Conservation (phyloP, 1,140 invertebrate genomes). For the Caerostris darwini region DNA sequence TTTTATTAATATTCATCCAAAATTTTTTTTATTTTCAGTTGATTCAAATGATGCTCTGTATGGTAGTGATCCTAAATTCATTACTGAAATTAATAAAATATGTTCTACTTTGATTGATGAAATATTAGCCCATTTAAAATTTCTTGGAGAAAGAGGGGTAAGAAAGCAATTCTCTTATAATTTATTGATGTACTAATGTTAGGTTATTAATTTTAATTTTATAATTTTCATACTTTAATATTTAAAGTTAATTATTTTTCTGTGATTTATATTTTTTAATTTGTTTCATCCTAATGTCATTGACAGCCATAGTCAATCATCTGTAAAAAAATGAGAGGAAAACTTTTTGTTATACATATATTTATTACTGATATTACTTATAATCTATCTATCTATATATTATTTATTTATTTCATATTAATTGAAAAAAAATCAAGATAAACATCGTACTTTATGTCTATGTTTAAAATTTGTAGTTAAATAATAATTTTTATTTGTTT, state of each 20-base stretch:
- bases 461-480: too few species aligned
- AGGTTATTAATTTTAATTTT: background rate
- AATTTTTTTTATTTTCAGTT: constrained; percentile 84
- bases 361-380: too few species aligned
- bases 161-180: background rate
- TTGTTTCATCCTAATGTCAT: background rate
- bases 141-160: constrained; percentile 81
- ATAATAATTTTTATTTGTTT: too few species aligned
- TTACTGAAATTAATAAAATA: constrained; percentile 90
- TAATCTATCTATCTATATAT: too few species aligned
- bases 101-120: constrained; percentile 89
- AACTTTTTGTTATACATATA: too few species aligned
- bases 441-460: too few species aligned
- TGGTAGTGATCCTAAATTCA: constrained; percentile 92
- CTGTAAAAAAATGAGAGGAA: too few species aligned
- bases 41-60: constrained; percentile 97
- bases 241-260: background rate
- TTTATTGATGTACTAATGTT: background rate
- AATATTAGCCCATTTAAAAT: constrained; percentile 87
- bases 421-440: too few species aligned
- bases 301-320: too few species aligned
- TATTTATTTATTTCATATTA: too few species aligned
- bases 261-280: background rate
- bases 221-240: background rate
- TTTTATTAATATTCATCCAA: background rate